Conservation (phyloP, 2,797 vertebrate genomes). For the Enteromius paludinosus region DNA sequence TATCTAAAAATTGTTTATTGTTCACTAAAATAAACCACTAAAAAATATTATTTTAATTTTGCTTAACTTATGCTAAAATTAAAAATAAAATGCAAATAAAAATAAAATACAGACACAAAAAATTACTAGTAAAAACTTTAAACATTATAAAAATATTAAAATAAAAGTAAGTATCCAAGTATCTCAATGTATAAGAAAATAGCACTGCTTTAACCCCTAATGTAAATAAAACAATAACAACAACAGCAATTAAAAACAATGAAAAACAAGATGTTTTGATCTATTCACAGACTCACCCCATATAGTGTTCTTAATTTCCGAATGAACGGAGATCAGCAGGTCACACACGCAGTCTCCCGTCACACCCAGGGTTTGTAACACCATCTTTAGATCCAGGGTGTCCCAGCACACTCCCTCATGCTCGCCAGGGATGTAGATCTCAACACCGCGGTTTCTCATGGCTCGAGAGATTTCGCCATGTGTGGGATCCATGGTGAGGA, state of each 20-base stretch:
- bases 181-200: neutral
- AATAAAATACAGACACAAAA: neutral
- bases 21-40: neutral
- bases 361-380: conserved; percentile 88
- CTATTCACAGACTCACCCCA: conserved; percentile 79
- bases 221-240: neutral
- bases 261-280: neutral
- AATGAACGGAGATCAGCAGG: conserved; percentile 85
- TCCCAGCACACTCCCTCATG: conserved; percentile 80
- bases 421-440: conserved; percentile 90
- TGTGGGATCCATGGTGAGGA: conserved; percentile 93
- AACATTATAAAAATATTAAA: neutral
- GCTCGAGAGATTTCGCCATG: conserved; percentile 97
- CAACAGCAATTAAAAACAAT: neutral
- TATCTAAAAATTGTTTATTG: neutral
- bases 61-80: neutral
- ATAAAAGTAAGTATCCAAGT: neutral
- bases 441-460: conserved; percentile 96
- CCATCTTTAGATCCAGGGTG: conserved; percentile 85
- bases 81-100: neutral
- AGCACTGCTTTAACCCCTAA: neutral
- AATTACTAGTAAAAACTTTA: neutral
- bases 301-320: conserved; percentile 80
- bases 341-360: conserved; percentile 87
- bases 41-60: neutral